These are phyloP conservation scores for Larimichthys polyactis DNA, from an alignment of 2,113 vertebrate genomes.

Conservation along the genomic window DNA sequence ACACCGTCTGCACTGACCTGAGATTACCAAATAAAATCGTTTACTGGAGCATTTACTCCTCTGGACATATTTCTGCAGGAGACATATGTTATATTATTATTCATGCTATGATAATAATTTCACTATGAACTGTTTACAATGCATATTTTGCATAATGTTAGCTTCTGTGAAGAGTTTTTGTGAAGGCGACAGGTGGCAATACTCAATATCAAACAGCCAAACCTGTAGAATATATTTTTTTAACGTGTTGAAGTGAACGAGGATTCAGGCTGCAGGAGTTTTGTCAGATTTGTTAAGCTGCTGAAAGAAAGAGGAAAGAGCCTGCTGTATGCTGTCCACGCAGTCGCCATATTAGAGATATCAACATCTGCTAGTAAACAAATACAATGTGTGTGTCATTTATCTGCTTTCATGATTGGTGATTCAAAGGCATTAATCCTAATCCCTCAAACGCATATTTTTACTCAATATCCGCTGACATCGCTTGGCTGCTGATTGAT, in stretches of 20 bases:
- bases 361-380: no score
- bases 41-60: not conserved
- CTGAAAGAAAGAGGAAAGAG: no score
- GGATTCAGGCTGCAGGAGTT: conserved; percentile 4
- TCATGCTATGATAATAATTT: conserved; percentile 6
- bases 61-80: conserved; percentile 10
- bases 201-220: not conserved
- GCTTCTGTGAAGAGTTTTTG: not conserved
- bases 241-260: not conserved
- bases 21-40: conserved; percentile 14
- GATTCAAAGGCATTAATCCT: no score
- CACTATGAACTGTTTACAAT: not conserved
- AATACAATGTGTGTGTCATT: no score
- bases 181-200: conserved; percentile 18
- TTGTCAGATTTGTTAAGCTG: not conserved
- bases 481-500: no score
- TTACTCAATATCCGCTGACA: no score
- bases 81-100: not conserved
- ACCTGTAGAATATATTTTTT: not conserved
- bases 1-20: conserved; percentile 26
- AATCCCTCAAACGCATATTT: no score
- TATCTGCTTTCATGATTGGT: no score
- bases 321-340: no score
- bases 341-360: no score
- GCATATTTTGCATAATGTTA: conserved; percentile 5